A percentile compares a stretch with the other conserved stretches of the same genome.
Conservation (phyloP, 2,797 vertebrate species). For the Onychomys torridus region DNA sequence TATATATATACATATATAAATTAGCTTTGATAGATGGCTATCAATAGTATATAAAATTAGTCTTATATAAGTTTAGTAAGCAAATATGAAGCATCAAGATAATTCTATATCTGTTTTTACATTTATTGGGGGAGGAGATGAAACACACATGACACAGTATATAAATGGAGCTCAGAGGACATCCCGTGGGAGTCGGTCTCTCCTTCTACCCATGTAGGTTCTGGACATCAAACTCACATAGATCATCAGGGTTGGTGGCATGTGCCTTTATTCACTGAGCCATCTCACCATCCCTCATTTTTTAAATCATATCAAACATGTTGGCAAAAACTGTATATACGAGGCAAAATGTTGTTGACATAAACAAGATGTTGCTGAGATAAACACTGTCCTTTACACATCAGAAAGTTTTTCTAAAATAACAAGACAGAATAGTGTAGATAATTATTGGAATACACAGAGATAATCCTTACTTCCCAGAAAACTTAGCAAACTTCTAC, state of each 20-base stretch:
- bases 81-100: constrained; percentile 32
- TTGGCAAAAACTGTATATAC: not conserved
- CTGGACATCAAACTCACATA: not conserved
- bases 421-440: not conserved
- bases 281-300: not conserved
- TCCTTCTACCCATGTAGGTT: not conserved
- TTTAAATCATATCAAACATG: constrained; percentile 27
- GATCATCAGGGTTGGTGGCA: not conserved
- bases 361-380: not conserved
- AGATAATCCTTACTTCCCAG: constrained; percentile 13
- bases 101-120: not conserved
- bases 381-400: not conserved
- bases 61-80: not conserved
- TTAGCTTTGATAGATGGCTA: constrained; percentile 55
- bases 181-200: not conserved
- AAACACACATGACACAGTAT: not conserved
- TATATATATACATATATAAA: constrained; percentile 77
- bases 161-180: not conserved
- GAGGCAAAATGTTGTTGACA: not conserved
- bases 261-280: not conserved
- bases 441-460: constrained; percentile 20
- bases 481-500: constrained; percentile 48
- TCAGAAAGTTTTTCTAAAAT: constrained; percentile 1
- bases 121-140: not conserved
- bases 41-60: constrained; percentile 46